Percentiles rank a stretch among this genome's conserved stretches.
phyloP scores from a whole-genome alignment of 1,140 invertebrate species.

The Wiebesia pumilae region DNA sequence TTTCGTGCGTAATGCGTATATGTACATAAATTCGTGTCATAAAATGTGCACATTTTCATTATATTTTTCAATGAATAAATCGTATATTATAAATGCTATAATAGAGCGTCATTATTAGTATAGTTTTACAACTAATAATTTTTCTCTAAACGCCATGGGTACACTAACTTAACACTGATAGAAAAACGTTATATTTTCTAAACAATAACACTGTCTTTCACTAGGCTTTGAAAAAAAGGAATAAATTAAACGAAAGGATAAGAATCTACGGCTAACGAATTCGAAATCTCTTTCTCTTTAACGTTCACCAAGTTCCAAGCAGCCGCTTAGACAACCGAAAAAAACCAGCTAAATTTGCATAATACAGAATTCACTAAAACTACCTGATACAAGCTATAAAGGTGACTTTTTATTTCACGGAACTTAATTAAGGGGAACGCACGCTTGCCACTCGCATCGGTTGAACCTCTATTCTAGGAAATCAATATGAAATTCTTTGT shows the following conservation, averaged over 20 bases:
- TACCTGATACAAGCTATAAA: conserved; percentile 40
- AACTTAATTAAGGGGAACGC: conserved; percentile 37
- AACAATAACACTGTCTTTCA: not conserved
- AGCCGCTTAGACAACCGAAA: conserved; percentile 10
- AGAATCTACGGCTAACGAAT: conserved; percentile 19
- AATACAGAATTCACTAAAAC: conserved; percentile 42
- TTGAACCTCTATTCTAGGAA: conserved; percentile 20
- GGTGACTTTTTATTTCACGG: conserved; percentile 31
- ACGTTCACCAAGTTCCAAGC: not conserved
- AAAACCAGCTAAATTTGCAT: conserved; percentile 33
- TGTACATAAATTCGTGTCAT: no score
- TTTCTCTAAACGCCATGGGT: not conserved
- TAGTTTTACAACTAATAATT: not conserved
- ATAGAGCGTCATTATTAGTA: no score
- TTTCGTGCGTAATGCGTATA: not conserved
- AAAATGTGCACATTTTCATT: no score
- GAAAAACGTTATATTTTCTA: not conserved
- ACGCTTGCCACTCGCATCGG: not conserved
- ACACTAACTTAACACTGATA: not conserved
- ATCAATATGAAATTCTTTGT: conserved; percentile 19
- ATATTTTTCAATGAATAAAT: no score
- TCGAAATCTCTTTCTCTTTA: conserved; percentile 24
- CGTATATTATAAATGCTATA: no score
- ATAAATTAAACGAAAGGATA: not conserved
- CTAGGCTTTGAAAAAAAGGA: not conserved